Conservation (phyloP, 2,888 invertebrate genomes). For the Zygogramma bicolorata region DNA sequence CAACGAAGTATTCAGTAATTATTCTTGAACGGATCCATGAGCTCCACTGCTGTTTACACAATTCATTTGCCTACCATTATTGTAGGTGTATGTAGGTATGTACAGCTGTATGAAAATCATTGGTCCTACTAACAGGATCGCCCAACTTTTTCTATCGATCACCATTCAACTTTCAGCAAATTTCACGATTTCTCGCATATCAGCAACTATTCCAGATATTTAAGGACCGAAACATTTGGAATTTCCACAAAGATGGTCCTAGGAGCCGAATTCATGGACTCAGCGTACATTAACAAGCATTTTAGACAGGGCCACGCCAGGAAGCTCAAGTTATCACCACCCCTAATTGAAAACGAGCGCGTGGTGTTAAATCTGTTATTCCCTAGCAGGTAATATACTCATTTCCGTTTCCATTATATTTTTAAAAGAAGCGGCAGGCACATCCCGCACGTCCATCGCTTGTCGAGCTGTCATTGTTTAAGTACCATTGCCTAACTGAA, state of each 20-base stretch:
- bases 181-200: too few relatives aligned
- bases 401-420: slow-evolving; percentile 36
- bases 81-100: too few relatives aligned
- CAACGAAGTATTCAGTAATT: too few relatives aligned
- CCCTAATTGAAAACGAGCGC: slow-evolving; percentile 8
- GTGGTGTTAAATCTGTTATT: slow-evolving; percentile 20
- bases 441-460: slow-evolving; percentile 9
- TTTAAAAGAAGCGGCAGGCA: slow-evolving; percentile 12
- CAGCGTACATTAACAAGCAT: not conserved
- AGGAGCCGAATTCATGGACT: not conserved
- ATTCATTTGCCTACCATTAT: too few relatives aligned
- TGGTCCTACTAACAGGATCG: too few relatives aligned
- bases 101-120: too few relatives aligned
- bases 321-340: slow-evolving; percentile 11
- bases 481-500: slow-evolving; percentile 25
- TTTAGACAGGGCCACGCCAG: not conserved
- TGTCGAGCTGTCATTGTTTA: slow-evolving; percentile 21
- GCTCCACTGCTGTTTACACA: too few relatives aligned
- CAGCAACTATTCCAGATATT: too few relatives aligned
- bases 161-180: too few relatives aligned
- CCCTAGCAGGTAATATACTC: slow-evolving; percentile 20
- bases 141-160: too few relatives aligned
- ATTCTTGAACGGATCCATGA: too few relatives aligned
- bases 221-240: too few relatives aligned
- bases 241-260: not conserved